Evolutionary conservation across 2,113 vertebrate species (phyloP).

Genomic region (Cyprinodon variegatus): DNA sequence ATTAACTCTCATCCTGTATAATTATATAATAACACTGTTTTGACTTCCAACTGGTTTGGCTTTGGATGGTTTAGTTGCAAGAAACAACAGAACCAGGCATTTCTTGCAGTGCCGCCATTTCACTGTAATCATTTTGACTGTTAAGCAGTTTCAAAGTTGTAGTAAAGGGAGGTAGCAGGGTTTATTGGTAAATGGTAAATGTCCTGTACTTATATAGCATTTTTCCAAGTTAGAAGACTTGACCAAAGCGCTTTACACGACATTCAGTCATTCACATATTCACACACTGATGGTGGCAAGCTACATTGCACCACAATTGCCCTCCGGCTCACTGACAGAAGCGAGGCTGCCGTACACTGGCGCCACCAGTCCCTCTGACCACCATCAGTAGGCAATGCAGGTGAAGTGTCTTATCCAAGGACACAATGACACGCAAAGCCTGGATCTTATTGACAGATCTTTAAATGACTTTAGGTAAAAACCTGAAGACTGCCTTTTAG

Average conservation of each 20-base stretch:
- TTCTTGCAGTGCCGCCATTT: neutral
- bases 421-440: too few relatives aligned
- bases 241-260: too few relatives aligned
- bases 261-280: too few relatives aligned
- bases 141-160: neutral
- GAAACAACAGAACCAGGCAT: neutral
- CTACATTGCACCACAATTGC: too few relatives aligned
- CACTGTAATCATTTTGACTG: neutral
- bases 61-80: neutral
- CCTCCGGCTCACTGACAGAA: too few relatives aligned
- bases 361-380: too few relatives aligned
- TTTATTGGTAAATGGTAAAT: neutral
- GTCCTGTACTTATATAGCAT: too few relatives aligned
- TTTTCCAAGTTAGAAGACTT: too few relatives aligned
- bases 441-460: neutral
- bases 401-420: too few relatives aligned
- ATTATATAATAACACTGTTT: neutral
- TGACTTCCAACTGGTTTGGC: neutral
- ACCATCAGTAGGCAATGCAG: too few relatives aligned
- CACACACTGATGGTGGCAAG: too few relatives aligned
- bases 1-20: neutral
- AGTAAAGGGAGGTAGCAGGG: neutral
- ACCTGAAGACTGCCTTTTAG: neutral
- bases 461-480: neutral
- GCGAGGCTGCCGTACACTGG: too few relatives aligned